These are phyloP conservation scores for Megastigmus dorsalis DNA, from an alignment of 2,888 invertebrate genomes.

Conservation along the genomic window DNA sequence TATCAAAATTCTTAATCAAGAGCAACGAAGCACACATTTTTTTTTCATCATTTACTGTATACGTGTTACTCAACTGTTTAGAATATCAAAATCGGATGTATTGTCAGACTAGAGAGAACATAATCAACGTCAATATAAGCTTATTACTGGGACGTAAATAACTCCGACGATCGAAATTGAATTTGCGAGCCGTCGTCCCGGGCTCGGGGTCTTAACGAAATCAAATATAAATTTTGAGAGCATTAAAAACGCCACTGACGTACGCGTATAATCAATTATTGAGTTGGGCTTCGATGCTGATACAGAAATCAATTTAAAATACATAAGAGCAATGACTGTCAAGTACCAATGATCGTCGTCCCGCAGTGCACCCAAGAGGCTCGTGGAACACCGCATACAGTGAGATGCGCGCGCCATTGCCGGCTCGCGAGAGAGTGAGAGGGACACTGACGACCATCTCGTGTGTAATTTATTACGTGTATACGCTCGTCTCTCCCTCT, in stretches of 20 bases:
- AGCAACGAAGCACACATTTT: too few relatives aligned
- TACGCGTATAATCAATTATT: not conserved
- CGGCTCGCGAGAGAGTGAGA: slow-evolving; percentile 5
- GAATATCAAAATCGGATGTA: too few relatives aligned
- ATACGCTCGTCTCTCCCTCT: slow-evolving; percentile 17
- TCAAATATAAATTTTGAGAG: slow-evolving; percentile 18
- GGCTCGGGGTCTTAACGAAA: not conserved
- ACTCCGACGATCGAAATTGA: slow-evolving; percentile 27
- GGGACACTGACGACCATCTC: slow-evolving; percentile 31
- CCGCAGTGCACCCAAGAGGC: slow-evolving; percentile 25
- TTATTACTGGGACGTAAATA: slow-evolving; percentile 31
- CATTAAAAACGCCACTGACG: not conserved
- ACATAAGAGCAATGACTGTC: slow-evolving; percentile 44
- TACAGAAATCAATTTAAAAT: slow-evolving; percentile 47
- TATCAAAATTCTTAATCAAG: too few relatives aligned
- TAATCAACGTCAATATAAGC: too few relatives aligned
- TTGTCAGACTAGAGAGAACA: too few relatives aligned
- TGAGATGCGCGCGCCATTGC: not conserved
- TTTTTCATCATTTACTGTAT: too few relatives aligned
- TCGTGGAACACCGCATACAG: not conserved
- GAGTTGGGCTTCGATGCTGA: not conserved
- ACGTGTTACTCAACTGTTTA: too few relatives aligned
- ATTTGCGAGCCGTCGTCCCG: slow-evolving; percentile 6
- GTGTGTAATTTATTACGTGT: slow-evolving; percentile 42
- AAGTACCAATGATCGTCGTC: slow-evolving; percentile 29